phyloP scores from a whole-genome alignment of 2,888 invertebrate genomes.

The Andrena marginata region DNA sequence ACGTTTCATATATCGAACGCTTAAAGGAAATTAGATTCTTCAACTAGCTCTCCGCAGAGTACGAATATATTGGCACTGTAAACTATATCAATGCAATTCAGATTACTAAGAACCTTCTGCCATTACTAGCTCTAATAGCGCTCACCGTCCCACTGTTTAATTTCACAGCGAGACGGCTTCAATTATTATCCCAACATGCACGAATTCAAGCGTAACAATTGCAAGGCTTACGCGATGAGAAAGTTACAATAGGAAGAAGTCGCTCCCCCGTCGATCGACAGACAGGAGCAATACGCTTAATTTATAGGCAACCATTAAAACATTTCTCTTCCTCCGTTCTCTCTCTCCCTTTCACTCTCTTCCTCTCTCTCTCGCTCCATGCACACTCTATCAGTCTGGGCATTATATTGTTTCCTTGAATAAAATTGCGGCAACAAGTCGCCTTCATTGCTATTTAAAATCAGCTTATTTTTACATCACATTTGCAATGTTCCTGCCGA shows the following conservation, averaged over 20 bases:
- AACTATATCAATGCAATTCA: conserved; percentile 48
- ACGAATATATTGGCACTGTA: conserved; percentile 61
- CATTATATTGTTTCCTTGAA: conserved; percentile 41
- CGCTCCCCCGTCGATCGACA: conserved; percentile 30
- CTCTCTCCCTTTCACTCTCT: conserved; percentile 23
- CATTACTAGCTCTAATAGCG: conserved; percentile 18
- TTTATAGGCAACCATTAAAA: conserved; percentile 53
- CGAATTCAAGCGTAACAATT: conserved; percentile 59
- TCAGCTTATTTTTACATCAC: conserved; percentile 75
- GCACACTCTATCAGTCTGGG: conserved; percentile 63
- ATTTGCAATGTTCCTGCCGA: conserved; percentile 74
- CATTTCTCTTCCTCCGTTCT: conserved; percentile 31
- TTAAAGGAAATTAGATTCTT: conserved; percentile 5
- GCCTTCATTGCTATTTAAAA: conserved; percentile 66
- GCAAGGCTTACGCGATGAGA: conserved; percentile 55
- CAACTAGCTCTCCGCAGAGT: neutral
- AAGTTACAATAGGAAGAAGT: conserved; percentile 65
- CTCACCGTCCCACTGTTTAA: conserved; percentile 10
- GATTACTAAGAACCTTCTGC: conserved; percentile 15
- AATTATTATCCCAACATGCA: conserved; percentile 43
- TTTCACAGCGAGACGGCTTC: conserved; percentile 33
- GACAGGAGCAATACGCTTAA: conserved; percentile 39
- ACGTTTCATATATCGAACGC: neutral
- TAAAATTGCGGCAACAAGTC: conserved; percentile 62
- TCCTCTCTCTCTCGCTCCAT: conserved; percentile 44